A percentile compares a stretch with the other conserved stretches of the same genome.
Evolutionary conservation across 2,888 invertebrate species (phyloP).

Genomic region (Hypena proboscidalis): DNA sequence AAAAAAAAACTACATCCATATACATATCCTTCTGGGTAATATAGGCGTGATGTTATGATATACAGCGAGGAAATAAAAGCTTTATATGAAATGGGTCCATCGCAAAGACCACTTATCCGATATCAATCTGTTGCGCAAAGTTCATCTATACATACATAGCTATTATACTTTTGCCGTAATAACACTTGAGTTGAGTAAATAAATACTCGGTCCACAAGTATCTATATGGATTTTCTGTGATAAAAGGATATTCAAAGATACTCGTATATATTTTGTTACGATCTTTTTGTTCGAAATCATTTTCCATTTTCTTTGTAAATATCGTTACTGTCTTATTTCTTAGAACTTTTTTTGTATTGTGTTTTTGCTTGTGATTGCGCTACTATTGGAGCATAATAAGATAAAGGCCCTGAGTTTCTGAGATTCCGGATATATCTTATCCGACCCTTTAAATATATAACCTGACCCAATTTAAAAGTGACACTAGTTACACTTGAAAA

Average conservation of each 20-base stretch:
- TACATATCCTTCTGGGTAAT: too few species aligned
- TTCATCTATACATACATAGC: background rate
- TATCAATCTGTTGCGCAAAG: constrained; percentile 4
- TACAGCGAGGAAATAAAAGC: background rate
- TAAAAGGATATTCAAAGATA: constrained; percentile 1
- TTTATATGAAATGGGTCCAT: background rate
- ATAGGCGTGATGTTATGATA: background rate
- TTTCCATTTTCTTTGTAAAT: too few species aligned
- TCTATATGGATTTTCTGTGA: constrained; percentile 1
- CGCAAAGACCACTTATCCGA: background rate
- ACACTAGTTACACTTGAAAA: too few species aligned
- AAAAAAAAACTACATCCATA: too few species aligned
- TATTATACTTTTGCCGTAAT: background rate
- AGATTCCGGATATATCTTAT: too few species aligned
- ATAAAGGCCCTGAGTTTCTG: too few species aligned
- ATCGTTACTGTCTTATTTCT: too few species aligned
- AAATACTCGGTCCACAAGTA: constrained; percentile 12
- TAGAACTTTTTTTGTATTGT: background rate
- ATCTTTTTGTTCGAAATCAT: too few species aligned
- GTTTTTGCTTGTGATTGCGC: too few species aligned
- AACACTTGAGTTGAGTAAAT: constrained; percentile 12
- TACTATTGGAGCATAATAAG: too few species aligned
- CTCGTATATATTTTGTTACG: background rate
- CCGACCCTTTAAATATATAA: too few species aligned
- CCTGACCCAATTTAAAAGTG: too few species aligned